Conservation (phyloP, 1,140 invertebrate genomes). For the Propsilocerus akamusi region DNA sequence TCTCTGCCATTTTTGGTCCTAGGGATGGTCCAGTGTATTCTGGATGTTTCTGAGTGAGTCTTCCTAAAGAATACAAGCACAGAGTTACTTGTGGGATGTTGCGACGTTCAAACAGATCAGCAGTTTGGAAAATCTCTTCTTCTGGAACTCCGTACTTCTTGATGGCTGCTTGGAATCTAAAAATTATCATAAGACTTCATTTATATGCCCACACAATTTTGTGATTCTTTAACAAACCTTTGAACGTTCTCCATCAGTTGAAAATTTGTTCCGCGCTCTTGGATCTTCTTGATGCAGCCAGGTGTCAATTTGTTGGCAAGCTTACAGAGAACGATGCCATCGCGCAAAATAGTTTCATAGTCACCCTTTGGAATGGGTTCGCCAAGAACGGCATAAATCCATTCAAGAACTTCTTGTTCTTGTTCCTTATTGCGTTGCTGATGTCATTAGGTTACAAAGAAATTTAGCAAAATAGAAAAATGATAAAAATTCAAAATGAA, state of each 20-base stretch:
- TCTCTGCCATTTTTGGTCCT: conserved; percentile 89
- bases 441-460: conserved; percentile 11
- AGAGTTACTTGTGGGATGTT: conserved; percentile 93
- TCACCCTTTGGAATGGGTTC: conserved; percentile 65
- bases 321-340: conserved; percentile 86
- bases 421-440: conserved; percentile 81
- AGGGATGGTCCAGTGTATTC: conserved; percentile 69
- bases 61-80: conserved; percentile 70
- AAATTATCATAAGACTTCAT: conserved; percentile 6
- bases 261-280: conserved; percentile 89
- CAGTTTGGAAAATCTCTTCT: conserved; percentile 97
- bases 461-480: background rate
- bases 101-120: conserved; percentile 88
- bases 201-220: background rate
- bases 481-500: background rate
- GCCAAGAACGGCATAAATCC: conserved; percentile 77
- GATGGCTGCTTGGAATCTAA: conserved; percentile 77
- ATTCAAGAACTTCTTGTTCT: conserved; percentile 75
- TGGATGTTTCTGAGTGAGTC: conserved; percentile 83
- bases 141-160: conserved; percentile 89
- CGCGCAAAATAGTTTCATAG: conserved; percentile 81
- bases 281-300: conserved; percentile 91
- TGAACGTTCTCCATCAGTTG: conserved; percentile 98
- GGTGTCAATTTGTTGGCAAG: conserved; percentile 88
- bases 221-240: conserved; percentile 28